Evolutionary conservation across 1,140 invertebrate genomes (phyloP), one percentile per base, ranked within the genome.

Genomic region (Bombus breviceps): DNA sequence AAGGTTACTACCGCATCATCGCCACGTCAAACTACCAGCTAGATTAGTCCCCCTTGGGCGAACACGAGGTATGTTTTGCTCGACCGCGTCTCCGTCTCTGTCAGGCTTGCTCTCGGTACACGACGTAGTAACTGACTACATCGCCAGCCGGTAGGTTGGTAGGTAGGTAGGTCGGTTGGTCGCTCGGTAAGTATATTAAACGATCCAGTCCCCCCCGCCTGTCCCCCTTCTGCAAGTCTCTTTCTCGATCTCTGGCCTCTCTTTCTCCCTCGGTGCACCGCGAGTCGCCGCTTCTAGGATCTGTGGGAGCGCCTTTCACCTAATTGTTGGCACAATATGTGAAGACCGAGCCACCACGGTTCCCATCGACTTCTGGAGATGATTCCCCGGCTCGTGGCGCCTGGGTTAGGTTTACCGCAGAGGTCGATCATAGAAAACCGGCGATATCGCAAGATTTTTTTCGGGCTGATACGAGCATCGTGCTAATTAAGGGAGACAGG

Each of bases 321-420:
- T 94, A 95, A 95, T 95, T 95, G 94, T 95, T 94, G 92, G 92
- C 90, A 94, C 93, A 95, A 95, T 95, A 95, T 95, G 94, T 94
- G 94, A 95, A 95, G 93, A 93, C 86, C 87, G 88, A 92, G 92
- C 91, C 93, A 91, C 92, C 92, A 90, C 83, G 91, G 94, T 95
- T 95, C 95, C 94, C 94, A 94, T 93, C 92, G 92, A 93, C 92
- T 94, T 92, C 91, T 93, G 93, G 89, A 86, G 92, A 92, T 89
- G 86, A 86, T 76, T 66, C 83, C 12, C 15, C 32, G n/a, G 81
- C 88, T 83, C 81, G 88, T 89, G 89, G 89, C 89, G 89, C 81
- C 88, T 78, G 64, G 75, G 76, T 77, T 68, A 82, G 84, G 78
- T 88, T 73, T 64, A 43, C 25, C 64, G 68, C 69, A 62, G 68